phyloP scores from a whole-genome alignment of 2,797 vertebrate genomes.

The Acanthurus lineatus region DNA sequence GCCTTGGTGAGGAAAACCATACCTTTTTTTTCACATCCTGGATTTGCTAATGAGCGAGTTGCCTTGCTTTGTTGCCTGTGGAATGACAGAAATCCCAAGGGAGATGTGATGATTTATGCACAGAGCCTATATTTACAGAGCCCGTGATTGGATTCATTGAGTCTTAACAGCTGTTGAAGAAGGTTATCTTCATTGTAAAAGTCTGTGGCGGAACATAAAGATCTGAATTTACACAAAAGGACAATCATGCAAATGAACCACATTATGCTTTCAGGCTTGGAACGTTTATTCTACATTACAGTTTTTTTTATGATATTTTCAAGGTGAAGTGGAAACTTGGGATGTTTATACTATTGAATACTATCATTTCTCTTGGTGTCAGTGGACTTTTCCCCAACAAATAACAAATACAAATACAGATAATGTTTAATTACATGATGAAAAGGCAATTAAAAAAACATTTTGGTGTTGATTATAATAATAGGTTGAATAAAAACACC shows the following conservation, averaged over 20 bases:
- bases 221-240: slow-evolving; percentile 31
- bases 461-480: no score
- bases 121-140: slow-evolving; percentile 47
- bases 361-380: slow-evolving; percentile 14
- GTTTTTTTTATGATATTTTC: slow-evolving; percentile 23
- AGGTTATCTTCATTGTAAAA: slow-evolving; percentile 20
- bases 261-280: slow-evolving; percentile 20
- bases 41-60: slow-evolving; percentile 56
- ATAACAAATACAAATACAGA: background rate
- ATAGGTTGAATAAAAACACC: no score
- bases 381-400: background rate
- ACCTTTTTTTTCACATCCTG: slow-evolving; percentile 19
- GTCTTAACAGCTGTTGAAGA: slow-evolving; percentile 23
- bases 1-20: slow-evolving; percentile 23
- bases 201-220: slow-evolving; percentile 42
- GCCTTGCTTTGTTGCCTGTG: slow-evolving; percentile 4
- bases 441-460: background rate
- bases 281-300: slow-evolving; percentile 40
- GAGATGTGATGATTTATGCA: slow-evolving; percentile 39
- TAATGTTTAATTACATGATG: slow-evolving; percentile 4
- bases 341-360: slow-evolving; percentile 37
- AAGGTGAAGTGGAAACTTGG: slow-evolving; percentile 43
- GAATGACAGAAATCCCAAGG: slow-evolving; percentile 46
- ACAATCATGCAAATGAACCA: slow-evolving; percentile 54
- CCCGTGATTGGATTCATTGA: slow-evolving; percentile 22